phyloP scores from a whole-genome alignment of 2,113 vertebrate genomes.

The Eulemur macaco region DNA sequence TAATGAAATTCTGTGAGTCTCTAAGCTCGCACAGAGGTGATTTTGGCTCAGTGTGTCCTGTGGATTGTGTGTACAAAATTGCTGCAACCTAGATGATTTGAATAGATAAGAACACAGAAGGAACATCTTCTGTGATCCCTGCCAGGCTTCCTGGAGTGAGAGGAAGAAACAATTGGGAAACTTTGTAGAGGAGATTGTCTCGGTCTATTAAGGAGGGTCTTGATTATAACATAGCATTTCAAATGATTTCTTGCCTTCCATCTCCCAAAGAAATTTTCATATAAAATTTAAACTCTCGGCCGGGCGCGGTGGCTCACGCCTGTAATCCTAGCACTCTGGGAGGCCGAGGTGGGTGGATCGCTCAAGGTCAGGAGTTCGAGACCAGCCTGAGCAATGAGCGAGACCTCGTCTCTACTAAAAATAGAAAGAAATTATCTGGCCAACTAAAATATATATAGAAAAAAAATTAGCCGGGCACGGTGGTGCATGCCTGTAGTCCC shows the following conservation, averaged over 20 bases:
- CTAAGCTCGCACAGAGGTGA: not conserved
- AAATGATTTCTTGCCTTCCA: not conserved
- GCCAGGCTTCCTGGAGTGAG: not conserved
- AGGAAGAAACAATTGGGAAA: not conserved
- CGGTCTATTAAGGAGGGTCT: not conserved
- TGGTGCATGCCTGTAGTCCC: too few relatives aligned
- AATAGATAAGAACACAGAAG: not conserved
- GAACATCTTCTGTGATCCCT: not conserved
- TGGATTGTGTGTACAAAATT: not conserved
- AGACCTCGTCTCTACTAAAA: too few relatives aligned
- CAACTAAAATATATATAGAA: too few relatives aligned
- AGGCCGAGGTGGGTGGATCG: too few relatives aligned
- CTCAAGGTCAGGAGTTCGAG: too few relatives aligned
- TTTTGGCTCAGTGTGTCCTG: not conserved
- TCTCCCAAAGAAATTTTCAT: not conserved
- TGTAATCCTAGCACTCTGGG: too few relatives aligned
- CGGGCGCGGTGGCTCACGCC: too few relatives aligned
- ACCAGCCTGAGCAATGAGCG: too few relatives aligned
- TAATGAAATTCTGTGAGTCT: not conserved
- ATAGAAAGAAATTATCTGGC: too few relatives aligned
- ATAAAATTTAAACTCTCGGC: too few relatives aligned
- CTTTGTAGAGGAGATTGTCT: not conserved
- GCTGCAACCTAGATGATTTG: not conserved
- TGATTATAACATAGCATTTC: not conserved
- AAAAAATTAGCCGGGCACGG: too few relatives aligned